Conservation (phyloP, 2,888 invertebrate genomes). For the Ophion obscuratus region DNA sequence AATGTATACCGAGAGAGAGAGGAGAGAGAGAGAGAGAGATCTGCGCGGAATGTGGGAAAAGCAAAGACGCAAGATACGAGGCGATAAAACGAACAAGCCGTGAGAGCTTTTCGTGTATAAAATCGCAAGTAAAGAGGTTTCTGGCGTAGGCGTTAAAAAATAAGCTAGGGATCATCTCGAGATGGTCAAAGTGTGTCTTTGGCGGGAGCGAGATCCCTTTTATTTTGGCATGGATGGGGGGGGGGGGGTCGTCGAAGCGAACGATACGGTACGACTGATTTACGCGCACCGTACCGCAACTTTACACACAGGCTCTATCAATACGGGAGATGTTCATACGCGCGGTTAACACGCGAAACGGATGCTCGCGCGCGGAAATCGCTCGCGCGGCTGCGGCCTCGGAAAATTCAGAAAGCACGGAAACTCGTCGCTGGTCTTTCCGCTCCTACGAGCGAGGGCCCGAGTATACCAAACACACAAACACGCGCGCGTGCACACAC, state of each 20-base stretch:
- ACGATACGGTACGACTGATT: constrained; percentile 14
- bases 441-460: too few species aligned
- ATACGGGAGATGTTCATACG: constrained; percentile 24
- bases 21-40: neutral
- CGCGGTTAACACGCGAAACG: constrained; percentile 59
- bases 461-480: too few species aligned
- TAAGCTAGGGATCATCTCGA: neutral
- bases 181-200: neutral
- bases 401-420: constrained; percentile 58
- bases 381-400: constrained; percentile 26
- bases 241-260: too few species aligned
- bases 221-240: neutral
- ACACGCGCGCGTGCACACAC: too few species aligned
- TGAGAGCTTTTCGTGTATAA: neutral
- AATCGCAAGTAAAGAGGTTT: too few species aligned
- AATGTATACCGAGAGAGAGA: constrained; percentile 1
- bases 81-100: constrained; percentile 54
- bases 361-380: constrained; percentile 1
- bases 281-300: constrained; percentile 59
- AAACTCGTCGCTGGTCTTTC: constrained; percentile 16
- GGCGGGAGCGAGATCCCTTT: neutral
- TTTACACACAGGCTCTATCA: constrained; percentile 60
- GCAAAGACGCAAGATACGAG: constrained; percentile 24
- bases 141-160: neutral
- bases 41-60: neutral